These are phyloP conservation scores for Phoeniculus purpureus DNA, from an alignment of 2,797 vertebrate species.

Conservation along the genomic window DNA sequence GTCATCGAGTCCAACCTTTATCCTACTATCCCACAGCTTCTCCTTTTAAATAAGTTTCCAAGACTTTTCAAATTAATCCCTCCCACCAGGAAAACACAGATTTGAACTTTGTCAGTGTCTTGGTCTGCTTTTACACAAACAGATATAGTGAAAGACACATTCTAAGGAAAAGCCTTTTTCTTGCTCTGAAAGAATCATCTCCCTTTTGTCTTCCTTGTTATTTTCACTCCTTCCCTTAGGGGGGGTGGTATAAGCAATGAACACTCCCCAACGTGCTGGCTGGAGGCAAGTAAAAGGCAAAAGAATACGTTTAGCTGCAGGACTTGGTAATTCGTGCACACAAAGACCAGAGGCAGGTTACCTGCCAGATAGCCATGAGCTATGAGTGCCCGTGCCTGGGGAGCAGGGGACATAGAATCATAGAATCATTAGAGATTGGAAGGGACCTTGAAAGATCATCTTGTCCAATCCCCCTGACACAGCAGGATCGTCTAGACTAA, in stretches of 20 bases:
- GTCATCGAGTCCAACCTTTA: too few relatives aligned
- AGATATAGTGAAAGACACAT: neutral
- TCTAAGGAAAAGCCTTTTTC: neutral
- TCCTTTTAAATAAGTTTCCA: neutral
- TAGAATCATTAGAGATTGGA: too few relatives aligned
- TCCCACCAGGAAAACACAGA: neutral
- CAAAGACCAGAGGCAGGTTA: neutral
- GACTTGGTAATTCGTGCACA: neutral
- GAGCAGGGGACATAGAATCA: neutral
- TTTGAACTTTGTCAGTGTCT: neutral
- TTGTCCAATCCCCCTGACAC: too few relatives aligned
- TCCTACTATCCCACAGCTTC: neutral
- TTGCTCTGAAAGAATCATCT: neutral
- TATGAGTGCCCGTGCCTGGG: rapidly evolving
- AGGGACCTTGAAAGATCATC: too few relatives aligned
- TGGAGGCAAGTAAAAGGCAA: neutral
- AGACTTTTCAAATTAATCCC: neutral
- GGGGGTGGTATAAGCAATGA: neutral
- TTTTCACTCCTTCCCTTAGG: neutral
- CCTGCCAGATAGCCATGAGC: neutral
- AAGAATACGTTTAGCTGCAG: neutral
- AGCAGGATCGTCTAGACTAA: too few relatives aligned
- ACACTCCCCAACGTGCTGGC: rapidly evolving
- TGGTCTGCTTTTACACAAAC: neutral
- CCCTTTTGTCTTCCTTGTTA: neutral